Evolutionary conservation across 1,140 invertebrate genomes (phyloP), one percentile per base, ranked within the genome.

Genomic region (Cydia pomonella): DNA sequence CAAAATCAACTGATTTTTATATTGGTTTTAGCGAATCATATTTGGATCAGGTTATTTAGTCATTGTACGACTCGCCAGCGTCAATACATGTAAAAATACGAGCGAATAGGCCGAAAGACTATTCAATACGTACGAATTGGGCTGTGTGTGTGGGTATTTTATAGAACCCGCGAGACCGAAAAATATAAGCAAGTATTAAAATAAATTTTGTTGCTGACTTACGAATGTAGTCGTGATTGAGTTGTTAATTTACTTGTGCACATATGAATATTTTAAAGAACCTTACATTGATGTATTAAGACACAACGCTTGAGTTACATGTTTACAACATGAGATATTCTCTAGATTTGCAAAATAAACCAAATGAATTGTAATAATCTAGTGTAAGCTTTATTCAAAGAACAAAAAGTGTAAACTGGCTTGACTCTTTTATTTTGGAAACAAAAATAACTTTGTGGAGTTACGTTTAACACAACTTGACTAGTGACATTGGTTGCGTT

Each of bases 401-500:
- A 1, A 3, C 4, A 33, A 18, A 38, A 69, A 38, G 64, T 21
- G 18, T 69, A 18, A 33, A 33, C 9, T 69, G 9, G n/a, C 64
- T 38, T 69, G 33, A 2, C 13, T 38, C 23, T 38, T 69, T 38
- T 7, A 38, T 69, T 69, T 33, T 6, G 59, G 50, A 27, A 74
- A 76, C 69, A 74, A 63, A 29, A 66, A 76, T 77, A 77, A 76
- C 13, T 50, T 76, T 59, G 77, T 74, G 72, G 73, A 72, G 75
- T 79, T 78, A 77, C 76, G 66, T 75, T 80, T 79, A 80, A 82
- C 83, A 83, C 80, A 76, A 81, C 81, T 85, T 84, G 78, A 80
- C 81, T 82, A 76, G 77, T 79, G 82, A 88, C 84, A 90, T 82
- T 82, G 84, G 80, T 86, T 75, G 74, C 79, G 84, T 86, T 88